These are phyloP conservation scores for Brachyalestes nurse DNA, from an alignment of 2,797 vertebrate genomes.

Conservation along the genomic window DNA sequence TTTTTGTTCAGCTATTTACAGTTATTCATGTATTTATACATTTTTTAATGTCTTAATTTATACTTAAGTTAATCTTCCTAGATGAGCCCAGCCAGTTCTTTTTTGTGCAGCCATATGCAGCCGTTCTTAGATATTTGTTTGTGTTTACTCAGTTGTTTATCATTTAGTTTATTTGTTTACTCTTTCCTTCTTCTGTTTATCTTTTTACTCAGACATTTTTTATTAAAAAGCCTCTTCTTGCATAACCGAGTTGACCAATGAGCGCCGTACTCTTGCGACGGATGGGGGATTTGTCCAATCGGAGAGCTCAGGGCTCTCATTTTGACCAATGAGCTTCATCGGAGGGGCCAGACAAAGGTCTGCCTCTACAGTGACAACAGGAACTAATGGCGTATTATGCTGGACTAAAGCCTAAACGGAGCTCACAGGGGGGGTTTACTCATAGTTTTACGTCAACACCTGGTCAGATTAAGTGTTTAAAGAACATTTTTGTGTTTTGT, in stretches of 20 bases:
- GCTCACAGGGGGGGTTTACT: neutral
- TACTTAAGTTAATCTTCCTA: neutral
- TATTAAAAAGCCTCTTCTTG: neutral
- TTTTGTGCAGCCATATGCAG: no score
- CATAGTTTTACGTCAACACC: no score
- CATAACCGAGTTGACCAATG: slow-evolving; percentile 17
- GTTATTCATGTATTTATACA: neutral
- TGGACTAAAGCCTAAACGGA: neutral
- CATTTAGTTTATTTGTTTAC: neutral
- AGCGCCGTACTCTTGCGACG: neutral
- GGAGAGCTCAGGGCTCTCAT: neutral
- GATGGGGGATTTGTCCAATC: slow-evolving; percentile 15
- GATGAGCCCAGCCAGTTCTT: no score
- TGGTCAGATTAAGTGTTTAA: neutral
- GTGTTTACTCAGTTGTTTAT: no score
- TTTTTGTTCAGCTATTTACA: no score
- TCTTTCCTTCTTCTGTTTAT: neutral
- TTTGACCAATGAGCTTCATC: slow-evolving; percentile 20
- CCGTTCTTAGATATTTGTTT: no score
- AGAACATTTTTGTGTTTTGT: neutral
- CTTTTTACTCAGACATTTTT: neutral
- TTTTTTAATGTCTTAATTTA: neutral
- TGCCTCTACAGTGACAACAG: slow-evolving; percentile 37
- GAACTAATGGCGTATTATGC: slow-evolving; percentile 20
- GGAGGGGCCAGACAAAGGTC: slow-evolving; percentile 21